Percentiles rank a stretch among this genome's conserved stretches.
phyloP scores from a whole-genome alignment of 1,140 invertebrate genomes.

The Brachionus koreanus region DNA sequence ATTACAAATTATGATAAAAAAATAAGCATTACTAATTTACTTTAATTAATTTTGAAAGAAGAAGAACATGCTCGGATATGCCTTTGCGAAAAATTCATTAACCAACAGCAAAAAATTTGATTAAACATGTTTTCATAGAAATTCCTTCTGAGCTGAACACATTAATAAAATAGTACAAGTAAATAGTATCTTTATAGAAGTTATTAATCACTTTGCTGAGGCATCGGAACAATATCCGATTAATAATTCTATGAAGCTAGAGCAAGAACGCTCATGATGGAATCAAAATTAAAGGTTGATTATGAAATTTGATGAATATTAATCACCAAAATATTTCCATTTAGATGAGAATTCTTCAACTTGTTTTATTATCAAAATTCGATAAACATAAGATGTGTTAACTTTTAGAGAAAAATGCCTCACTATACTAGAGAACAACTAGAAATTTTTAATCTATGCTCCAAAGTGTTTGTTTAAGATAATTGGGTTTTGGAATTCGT shows the following conservation, averaged over 20 bases:
- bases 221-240: neutral
- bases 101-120: neutral
- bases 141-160: neutral
- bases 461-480: constrained; percentile 26
- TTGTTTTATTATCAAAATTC: neutral
- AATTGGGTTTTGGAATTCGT: constrained; percentile 1
- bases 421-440: neutral
- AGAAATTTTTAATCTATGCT: constrained; percentile 16
- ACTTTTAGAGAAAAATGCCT: neutral
- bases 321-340: constrained; percentile 7
- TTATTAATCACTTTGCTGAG: neutral
- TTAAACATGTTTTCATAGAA: neutral
- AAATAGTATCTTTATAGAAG: neutral
- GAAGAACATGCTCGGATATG: neutral
- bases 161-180: neutral
- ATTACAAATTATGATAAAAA: neutral
- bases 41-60: neutral
- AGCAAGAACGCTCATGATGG: neutral
- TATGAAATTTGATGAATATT: constrained; percentile 5
- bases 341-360: neutral
- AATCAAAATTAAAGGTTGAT: neutral
- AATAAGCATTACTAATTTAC: neutral
- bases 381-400: constrained; percentile 18
- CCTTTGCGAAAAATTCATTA: neutral
- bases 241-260: neutral